Evolutionary conservation across 2,113 vertebrate species (phyloP), one percentile per base, ranked within the genome.

Genomic region (Artemisiospiza belli): DNA sequence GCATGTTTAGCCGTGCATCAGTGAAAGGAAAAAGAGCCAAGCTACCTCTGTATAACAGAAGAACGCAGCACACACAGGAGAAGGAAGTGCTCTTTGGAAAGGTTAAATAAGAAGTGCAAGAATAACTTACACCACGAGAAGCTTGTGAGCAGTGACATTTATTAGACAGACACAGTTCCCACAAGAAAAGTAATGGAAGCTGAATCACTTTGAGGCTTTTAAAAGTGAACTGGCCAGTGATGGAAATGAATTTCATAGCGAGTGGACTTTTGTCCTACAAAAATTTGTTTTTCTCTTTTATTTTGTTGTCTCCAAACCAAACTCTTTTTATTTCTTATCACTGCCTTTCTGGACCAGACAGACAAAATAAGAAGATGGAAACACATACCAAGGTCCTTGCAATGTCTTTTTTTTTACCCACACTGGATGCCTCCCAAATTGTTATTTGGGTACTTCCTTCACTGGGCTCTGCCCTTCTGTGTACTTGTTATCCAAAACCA

Each of bases 301-400:
- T 22, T 76, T 89, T 91, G 54, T 66, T 87, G 39, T 70, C 62
- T 85, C 91, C 58, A 77, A 66, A 83, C 15, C 13, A 69, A 88
- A 80, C 7, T 33, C 16, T 77, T 69, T 75, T 37, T 63, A 35
- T 73, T 79, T 64, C 35, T 20, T 84, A 43, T 68, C 77, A 37
- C 31, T 76, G 30, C 43, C 43, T 79, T 84, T 89, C n/a, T 84
- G 30, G 52, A 52, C 5, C 39, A 72, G n/a, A 33, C 5, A 91
- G 86, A 81, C 73, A 91, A 94, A 93, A 89, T 61, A 89, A 74
- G 39, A 85, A 46, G 31, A 84, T 44, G 41, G 44, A 91, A 92
- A 80, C 19, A 54, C 43, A 37, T 80, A 25, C 66, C 90, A 95
- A 93, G 88, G 85, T 80, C 79, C 67, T 87, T 68, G 24, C 43